A percentile compares a stretch with the other conserved stretches of the same genome.
These are phyloP conservation scores for Sanderia malayensis DNA, from an alignment of 30 jellyfish, hydroid and myxozoan species.

Conservation along the genomic window DNA sequence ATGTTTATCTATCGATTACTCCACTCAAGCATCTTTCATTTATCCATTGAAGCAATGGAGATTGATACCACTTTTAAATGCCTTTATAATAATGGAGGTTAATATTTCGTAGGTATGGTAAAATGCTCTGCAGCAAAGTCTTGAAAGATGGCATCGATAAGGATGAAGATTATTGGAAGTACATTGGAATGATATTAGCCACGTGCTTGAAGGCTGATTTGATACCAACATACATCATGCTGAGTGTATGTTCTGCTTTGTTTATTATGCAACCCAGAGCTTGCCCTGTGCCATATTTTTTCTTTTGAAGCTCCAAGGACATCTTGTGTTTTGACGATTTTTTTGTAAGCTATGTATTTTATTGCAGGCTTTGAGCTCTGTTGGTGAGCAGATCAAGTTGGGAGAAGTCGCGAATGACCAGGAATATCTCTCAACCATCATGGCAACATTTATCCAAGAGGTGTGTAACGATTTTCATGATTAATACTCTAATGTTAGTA, in stretches of 20 bases:
- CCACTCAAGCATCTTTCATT: too few relatives aligned
- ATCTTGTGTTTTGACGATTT: too few relatives aligned
- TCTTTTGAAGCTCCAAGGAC: too few relatives aligned
- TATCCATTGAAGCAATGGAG: too few relatives aligned
- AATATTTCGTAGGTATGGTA: slow-evolving; percentile 25
- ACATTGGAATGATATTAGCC: slow-evolving; percentile 43
- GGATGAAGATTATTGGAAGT: slow-evolving; percentile 34
- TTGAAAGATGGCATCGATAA: slow-evolving; percentile 29
- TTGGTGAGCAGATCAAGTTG: slow-evolving; percentile 30
- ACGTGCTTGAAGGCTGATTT: slow-evolving; percentile 35
- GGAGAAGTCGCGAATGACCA: slow-evolving; percentile 13
- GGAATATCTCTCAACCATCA: slow-evolving; percentile 42
- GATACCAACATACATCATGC: slow-evolving; percentile 28
- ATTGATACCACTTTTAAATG: too few relatives aligned
- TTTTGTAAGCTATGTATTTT: not conserved
- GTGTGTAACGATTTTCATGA: too few relatives aligned
- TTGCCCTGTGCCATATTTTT: too few relatives aligned
- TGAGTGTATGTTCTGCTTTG: slow-evolving; percentile 19
- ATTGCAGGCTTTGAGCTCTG: slow-evolving; percentile 35
- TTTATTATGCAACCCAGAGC: not conserved
- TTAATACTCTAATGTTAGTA: too few relatives aligned
- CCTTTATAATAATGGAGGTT: too few relatives aligned
- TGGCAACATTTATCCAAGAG: slow-evolving; percentile 38
- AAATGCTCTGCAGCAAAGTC: slow-evolving; percentile 37
- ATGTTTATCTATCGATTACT: too few relatives aligned